Percentiles rank a stretch among this genome's conserved stretches.
These are phyloP conservation scores for Alentia gelatinosa DNA, from an alignment of 2,888 invertebrate species.

Conservation along the genomic window DNA sequence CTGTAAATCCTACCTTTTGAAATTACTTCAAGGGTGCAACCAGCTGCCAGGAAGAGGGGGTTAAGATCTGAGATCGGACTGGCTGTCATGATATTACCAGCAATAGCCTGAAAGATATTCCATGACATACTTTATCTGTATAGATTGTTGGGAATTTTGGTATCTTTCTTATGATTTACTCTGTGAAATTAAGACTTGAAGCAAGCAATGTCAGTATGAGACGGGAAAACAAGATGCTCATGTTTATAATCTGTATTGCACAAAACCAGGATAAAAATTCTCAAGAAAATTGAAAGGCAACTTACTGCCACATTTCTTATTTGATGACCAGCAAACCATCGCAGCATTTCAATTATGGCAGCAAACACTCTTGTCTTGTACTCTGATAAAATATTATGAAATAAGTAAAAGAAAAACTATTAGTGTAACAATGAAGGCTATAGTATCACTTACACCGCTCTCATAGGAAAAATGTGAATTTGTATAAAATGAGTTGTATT, in stretches of 20 bases:
- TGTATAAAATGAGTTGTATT: too few species aligned
- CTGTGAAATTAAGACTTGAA: too few species aligned
- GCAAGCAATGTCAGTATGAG: too few species aligned
- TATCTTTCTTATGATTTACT: too few species aligned
- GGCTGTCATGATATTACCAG: constrained; percentile 96
- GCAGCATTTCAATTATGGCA: constrained; percentile 90
- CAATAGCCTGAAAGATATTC: constrained; percentile 87
- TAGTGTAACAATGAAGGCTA: too few species aligned
- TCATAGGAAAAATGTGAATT: too few species aligned
- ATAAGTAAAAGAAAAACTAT: too few species aligned
- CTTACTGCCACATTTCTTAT: constrained; percentile 92
- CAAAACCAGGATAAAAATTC: too few species aligned
- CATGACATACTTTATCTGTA: too few species aligned
- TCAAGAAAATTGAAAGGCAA: too few species aligned
- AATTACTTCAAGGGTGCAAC: constrained; percentile 69
- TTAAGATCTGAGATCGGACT: constrained; percentile 98
- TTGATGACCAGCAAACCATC: constrained; percentile 97
- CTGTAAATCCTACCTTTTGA: constrained; percentile 76
- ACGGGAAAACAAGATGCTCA: not conserved
- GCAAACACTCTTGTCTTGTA: constrained; percentile 76
- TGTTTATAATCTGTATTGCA: not conserved
- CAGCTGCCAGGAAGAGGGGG: constrained; percentile 92
- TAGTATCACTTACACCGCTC: too few species aligned
- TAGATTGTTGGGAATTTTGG: too few species aligned
- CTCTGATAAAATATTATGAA: constrained; percentile 63